Conservation (phyloP, 2,888 invertebrate species). For the Hetaerina titia region DNA sequence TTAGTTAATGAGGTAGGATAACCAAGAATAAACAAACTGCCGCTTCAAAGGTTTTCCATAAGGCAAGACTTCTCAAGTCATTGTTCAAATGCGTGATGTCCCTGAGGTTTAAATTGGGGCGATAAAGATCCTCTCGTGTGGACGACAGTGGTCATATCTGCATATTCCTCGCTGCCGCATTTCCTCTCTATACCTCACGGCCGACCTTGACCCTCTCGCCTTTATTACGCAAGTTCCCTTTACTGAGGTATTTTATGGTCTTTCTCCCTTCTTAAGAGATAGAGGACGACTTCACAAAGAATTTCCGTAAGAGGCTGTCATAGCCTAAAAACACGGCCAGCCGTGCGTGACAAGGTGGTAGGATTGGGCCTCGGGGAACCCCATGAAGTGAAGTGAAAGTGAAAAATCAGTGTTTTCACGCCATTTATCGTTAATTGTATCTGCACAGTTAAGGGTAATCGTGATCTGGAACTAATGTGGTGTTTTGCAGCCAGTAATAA, state of each 20-base stretch:
- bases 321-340: neutral
- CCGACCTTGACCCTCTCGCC: slow-evolving; percentile 1
- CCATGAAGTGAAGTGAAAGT: neutral
- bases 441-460: too few relatives aligned
- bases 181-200: neutral
- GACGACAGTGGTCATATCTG: neutral
- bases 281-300: neutral
- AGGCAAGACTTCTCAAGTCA: neutral
- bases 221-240: neutral
- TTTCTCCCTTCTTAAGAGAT: neutral
- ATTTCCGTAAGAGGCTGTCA: neutral
- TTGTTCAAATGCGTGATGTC: neutral
- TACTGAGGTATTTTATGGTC: neutral
- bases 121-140: neutral
- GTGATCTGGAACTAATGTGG: too few relatives aligned
- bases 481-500: too few relatives aligned
- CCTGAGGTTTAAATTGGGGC: neutral
- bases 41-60: neutral
- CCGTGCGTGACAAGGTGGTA: neutral
- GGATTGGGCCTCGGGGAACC: neutral
- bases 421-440: neutral
- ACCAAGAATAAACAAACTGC: neutral
- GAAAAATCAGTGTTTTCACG: neutral
- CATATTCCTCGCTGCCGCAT: slow-evolving; percentile 15
- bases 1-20: too few relatives aligned